These are phyloP conservation scores for Drosophila pseudoobscura DNA, from an alignment of 1,140 invertebrate species.

Conservation along the genomic window DNA sequence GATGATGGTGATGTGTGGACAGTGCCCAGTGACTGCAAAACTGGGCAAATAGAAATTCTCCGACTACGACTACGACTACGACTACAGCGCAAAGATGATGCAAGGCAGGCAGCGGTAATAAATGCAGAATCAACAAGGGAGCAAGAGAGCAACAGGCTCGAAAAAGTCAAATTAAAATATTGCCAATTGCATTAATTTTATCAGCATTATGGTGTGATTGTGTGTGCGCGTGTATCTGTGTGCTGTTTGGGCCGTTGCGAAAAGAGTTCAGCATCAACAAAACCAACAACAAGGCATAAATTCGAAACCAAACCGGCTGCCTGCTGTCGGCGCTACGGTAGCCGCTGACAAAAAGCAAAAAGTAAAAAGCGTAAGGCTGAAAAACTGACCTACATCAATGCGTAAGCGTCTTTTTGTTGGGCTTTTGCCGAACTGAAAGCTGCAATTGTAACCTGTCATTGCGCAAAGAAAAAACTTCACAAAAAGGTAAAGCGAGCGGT, in stretches of 20 bases:
- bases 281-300: constrained; percentile 43
- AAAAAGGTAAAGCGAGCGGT: constrained; percentile 30
- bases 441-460: constrained; percentile 70
- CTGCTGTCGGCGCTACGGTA: constrained; percentile 30
- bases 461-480: constrained; percentile 53
- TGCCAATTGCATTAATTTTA: constrained; percentile 74
- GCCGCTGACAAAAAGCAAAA: constrained; percentile 34
- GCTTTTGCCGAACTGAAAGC: constrained; percentile 44
- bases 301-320: constrained; percentile 64
- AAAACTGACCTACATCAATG: constrained; percentile 80
- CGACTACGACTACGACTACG: not conserved
- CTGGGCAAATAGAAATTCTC: constrained; percentile 63
- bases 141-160: constrained; percentile 10
- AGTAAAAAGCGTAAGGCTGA: constrained; percentile 66
- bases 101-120: constrained; percentile 30
- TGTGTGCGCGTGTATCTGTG: constrained; percentile 9
- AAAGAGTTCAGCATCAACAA: constrained; percentile 57
- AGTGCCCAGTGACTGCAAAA: constrained; percentile 29
- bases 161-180: constrained; percentile 38
- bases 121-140: constrained; percentile 59
- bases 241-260: constrained; percentile 52
- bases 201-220: constrained; percentile 30
- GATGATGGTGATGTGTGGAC: constrained; percentile 4
- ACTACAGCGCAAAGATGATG: constrained; percentile 1
- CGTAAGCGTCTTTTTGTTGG: constrained; percentile 52